A percentile compares a stretch with the other conserved stretches of the same genome.
Evolutionary conservation across 2,797 vertebrate species (phyloP).

Genomic region (Podarcis lilfordi): DNA sequence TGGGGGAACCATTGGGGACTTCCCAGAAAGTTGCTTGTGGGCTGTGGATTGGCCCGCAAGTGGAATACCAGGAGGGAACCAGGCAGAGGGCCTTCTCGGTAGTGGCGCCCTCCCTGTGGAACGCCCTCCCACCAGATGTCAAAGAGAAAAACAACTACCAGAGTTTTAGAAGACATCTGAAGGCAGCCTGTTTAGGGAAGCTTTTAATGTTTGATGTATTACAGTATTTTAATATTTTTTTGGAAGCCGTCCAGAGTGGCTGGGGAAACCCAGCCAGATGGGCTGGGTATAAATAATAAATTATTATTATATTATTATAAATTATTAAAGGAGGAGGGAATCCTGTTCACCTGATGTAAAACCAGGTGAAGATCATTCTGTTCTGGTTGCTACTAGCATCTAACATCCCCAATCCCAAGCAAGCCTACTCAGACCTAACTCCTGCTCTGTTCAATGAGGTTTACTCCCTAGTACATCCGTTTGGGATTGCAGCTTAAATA

Average conservation of each 20-base stretch:
- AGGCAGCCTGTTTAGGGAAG: no score
- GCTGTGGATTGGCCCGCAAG: not conserved
- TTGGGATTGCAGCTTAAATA: not conserved
- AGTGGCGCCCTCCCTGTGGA: no score
- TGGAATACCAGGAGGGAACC: not conserved
- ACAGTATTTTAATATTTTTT: no score
- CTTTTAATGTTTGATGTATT: no score
- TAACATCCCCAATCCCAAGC: not conserved
- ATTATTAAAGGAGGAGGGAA: not conserved
- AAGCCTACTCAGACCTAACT: not conserved
- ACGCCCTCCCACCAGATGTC: no score
- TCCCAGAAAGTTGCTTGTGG: not conserved
- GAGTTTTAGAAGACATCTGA: no score
- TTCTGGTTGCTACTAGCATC: not conserved
- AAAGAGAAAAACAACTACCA: no score
- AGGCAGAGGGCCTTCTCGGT: no score
- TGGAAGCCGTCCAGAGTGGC: no score
- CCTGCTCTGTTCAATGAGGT: not conserved
- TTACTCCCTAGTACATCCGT: not conserved
- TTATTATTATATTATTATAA: no score
- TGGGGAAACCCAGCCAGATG: no score
- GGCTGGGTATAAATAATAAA: no score
- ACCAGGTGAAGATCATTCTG: not conserved
- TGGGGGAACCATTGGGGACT: not conserved
- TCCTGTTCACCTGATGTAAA: not conserved